These are phyloP conservation scores for Eupithecia subumbrata DNA, from an alignment of 2,888 invertebrate species.

Conservation along the genomic window DNA sequence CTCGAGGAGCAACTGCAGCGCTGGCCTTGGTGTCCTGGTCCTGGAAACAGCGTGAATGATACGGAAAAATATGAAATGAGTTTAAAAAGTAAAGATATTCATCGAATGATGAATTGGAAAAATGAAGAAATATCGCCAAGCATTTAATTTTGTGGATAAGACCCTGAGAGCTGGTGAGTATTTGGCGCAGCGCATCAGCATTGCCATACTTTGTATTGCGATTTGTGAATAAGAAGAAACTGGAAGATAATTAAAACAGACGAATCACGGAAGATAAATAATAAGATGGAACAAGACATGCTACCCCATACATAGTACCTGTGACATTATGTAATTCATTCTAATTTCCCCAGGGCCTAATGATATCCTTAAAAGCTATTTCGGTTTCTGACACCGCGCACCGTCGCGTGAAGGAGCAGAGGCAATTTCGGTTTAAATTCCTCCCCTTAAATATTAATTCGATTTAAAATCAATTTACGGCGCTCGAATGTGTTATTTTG, in stretches of 20 bases:
- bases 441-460: conserved; percentile 48
- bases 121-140: background rate
- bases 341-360: conserved; percentile 77
- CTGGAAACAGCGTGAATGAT: background rate
- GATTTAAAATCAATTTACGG: conserved; percentile 45
- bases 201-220: too few relatives aligned
- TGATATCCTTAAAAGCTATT: conserved; percentile 72
- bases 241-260: background rate
- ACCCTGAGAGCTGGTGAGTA: too few relatives aligned
- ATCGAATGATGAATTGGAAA: background rate
- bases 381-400: conserved; percentile 58
- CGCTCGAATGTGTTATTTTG: conserved; percentile 11
- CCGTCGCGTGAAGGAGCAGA: conserved; percentile 50
- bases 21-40: too few relatives aligned
- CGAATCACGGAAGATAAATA: background rate
- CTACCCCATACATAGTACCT: conserved; percentile 7
- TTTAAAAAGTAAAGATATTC: background rate
- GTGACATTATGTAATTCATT: conserved; percentile 66
- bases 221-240: too few relatives aligned
- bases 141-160: background rate
- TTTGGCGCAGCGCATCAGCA: too few relatives aligned
- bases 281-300: background rate
- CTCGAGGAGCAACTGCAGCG: too few relatives aligned
- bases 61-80: background rate
- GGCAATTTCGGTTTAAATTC: conserved; percentile 50